Conservation (phyloP, 30 jellyfish, hydroid and myxozoan species). For the Aurelia aurita region DNA sequence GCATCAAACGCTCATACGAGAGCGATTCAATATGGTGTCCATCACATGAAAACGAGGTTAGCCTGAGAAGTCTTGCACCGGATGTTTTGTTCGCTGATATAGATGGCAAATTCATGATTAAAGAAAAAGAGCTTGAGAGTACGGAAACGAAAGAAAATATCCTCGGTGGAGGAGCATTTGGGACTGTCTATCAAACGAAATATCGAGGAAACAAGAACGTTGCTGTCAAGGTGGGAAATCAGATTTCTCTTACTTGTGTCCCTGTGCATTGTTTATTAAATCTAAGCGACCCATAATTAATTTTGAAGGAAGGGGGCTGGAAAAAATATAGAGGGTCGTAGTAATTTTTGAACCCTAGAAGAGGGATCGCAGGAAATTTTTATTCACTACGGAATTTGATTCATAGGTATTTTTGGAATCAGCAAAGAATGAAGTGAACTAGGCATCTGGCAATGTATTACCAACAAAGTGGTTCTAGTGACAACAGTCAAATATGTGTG, state of each 20-base stretch:
- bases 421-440: too few relatives aligned
- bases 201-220: conserved; percentile 61
- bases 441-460: too few relatives aligned
- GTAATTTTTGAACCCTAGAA: too few relatives aligned
- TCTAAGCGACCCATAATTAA: too few relatives aligned
- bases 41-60: conserved; percentile 55
- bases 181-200: conserved; percentile 79
- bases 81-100: conserved; percentile 89
- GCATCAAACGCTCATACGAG: conserved; percentile 78
- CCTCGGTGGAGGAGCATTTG: conserved; percentile 93
- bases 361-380: too few relatives aligned
- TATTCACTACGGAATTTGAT: too few relatives aligned
- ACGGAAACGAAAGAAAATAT: conserved; percentile 28
- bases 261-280: not conserved
- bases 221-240: conserved; percentile 78
- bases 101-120: conserved; percentile 65
- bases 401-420: too few relatives aligned
- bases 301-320: too few relatives aligned
- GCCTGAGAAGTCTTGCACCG: conserved; percentile 77
- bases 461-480: too few relatives aligned
- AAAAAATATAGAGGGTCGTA: too few relatives aligned
- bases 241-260: not conserved
- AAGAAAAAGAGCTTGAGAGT: conserved; percentile 52
- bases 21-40: conserved; percentile 88
- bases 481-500: too few relatives aligned